These are phyloP conservation scores for Bolinopsis microptera DNA, from an alignment of 37 sponge, comb jelly and placozoan genomes.

Conservation along the genomic window DNA sequence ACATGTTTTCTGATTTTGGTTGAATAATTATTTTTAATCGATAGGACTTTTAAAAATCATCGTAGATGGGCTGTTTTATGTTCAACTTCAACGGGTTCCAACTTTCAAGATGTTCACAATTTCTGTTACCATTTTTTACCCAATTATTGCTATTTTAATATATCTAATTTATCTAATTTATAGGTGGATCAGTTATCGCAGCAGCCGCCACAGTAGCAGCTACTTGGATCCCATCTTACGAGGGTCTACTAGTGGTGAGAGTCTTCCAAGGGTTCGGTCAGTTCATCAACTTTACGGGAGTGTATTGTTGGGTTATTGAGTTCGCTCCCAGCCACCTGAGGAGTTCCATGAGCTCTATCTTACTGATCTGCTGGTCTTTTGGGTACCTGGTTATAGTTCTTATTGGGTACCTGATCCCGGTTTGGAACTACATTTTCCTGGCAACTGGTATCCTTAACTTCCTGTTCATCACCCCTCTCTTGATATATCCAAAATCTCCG, in stretches of 20 bases:
- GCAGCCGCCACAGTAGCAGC: background rate
- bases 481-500: background rate
- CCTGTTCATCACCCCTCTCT: background rate
- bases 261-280: constrained; percentile 57
- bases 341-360: background rate
- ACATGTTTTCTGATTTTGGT: too few relatives aligned
- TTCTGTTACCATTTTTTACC: too few relatives aligned
- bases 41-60: too few relatives aligned
- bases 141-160: too few relatives aligned
- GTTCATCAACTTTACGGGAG: constrained; percentile 6
- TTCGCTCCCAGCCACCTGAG: background rate
- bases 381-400: background rate
- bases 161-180: too few relatives aligned
- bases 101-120: too few relatives aligned
- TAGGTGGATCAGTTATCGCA: background rate
- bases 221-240: background rate
- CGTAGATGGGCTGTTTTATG: too few relatives aligned
- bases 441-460: background rate
- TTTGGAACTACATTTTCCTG: too few relatives aligned
- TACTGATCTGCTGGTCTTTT: background rate
- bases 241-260: background rate
- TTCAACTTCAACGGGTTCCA: too few relatives aligned
- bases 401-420: background rate
- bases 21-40: too few relatives aligned
- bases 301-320: background rate